These are phyloP conservation scores for Epizoanthus scotinus DNA, from an alignment of 92 coral and sea anemone species.

Conservation along the genomic window DNA sequence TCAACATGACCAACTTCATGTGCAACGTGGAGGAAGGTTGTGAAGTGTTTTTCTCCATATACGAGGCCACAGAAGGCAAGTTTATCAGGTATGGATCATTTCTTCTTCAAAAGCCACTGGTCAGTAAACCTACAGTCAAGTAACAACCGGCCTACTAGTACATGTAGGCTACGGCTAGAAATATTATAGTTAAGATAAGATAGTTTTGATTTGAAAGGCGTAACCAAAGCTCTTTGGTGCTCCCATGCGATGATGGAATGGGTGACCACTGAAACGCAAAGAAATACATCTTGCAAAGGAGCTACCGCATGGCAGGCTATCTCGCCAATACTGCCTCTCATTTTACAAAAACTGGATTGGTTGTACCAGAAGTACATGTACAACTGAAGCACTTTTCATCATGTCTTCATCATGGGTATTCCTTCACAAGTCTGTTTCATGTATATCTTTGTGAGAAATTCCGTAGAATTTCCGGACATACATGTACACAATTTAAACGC, in stretches of 20 bases:
- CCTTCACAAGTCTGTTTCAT: too few species aligned
- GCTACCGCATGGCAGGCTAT: conserved; percentile 48
- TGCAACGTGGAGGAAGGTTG: conserved; percentile 86
- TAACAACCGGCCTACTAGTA: conserved; percentile 51
- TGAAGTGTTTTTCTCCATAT: conserved; percentile 88
- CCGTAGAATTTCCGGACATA: too few species aligned
- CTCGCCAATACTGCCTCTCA: too few species aligned
- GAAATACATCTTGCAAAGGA: conserved; percentile 48
- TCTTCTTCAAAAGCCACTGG: conserved; percentile 23
- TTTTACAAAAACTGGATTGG: too few species aligned
- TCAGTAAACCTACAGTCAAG: conserved; percentile 29
- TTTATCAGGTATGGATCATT: conserved; percentile 71
- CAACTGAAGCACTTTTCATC: too few species aligned
- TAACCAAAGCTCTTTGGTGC: conserved; percentile 49
- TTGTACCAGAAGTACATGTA: too few species aligned
- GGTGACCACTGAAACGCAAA: conserved; percentile 50
- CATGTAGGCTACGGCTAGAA: conserved; percentile 22
- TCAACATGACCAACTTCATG: conserved; percentile 70
- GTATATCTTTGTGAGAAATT: too few species aligned
- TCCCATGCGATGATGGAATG: conserved; percentile 56
- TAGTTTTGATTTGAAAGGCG: conserved; percentile 36
- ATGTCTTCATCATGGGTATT: too few species aligned
- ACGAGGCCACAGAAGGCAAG: conserved; percentile 72
- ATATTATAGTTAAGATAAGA: conserved; percentile 3
- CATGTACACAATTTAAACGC: too few species aligned